These are phyloP conservation scores for Artibeus jamaicensis DNA, from an alignment of 2,797 vertebrate species.

Conservation along the genomic window DNA sequence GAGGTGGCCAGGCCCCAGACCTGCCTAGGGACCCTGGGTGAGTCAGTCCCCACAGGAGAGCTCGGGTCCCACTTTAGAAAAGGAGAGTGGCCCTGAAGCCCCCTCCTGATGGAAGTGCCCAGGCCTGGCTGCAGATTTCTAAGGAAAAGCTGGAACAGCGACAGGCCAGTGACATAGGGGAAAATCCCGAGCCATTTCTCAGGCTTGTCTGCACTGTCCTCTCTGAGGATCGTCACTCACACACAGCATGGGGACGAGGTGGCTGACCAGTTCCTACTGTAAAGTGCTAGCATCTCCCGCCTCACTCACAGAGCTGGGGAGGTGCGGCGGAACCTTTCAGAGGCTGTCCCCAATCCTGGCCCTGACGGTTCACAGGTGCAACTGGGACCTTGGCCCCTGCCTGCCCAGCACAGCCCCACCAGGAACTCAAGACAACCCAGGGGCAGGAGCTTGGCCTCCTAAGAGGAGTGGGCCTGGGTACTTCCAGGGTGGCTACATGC, in stretches of 20 bases:
- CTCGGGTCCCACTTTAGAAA: not conserved
- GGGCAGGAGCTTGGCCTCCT: not conserved
- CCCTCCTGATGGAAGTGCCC: not conserved
- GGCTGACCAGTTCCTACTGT: not conserved
- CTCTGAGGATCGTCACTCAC: not conserved
- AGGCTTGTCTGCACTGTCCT: not conserved
- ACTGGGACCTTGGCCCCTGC: not conserved
- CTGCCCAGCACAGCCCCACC: rapidly evolving
- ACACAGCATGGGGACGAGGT: not conserved
- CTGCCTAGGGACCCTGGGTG: not conserved
- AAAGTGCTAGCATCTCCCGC: not conserved
- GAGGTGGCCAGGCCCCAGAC: not conserved
- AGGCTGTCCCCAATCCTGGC: not conserved
- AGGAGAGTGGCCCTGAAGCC: not conserved
- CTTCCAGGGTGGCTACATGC: not conserved
- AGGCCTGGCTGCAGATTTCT: not conserved
- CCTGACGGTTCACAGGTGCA: not conserved
- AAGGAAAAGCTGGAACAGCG: not conserved
- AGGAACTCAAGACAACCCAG: not conserved
- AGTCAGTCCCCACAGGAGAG: not conserved
- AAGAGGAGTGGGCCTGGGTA: not conserved
- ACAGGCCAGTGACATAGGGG: not conserved
- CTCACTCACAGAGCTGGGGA: not conserved
- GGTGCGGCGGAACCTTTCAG: not conserved
- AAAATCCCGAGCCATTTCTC: not conserved